Base-by-base conservation (phyloP, 2,797 vertebrate genomes). In the Sebastes matsubarae region DNA sequence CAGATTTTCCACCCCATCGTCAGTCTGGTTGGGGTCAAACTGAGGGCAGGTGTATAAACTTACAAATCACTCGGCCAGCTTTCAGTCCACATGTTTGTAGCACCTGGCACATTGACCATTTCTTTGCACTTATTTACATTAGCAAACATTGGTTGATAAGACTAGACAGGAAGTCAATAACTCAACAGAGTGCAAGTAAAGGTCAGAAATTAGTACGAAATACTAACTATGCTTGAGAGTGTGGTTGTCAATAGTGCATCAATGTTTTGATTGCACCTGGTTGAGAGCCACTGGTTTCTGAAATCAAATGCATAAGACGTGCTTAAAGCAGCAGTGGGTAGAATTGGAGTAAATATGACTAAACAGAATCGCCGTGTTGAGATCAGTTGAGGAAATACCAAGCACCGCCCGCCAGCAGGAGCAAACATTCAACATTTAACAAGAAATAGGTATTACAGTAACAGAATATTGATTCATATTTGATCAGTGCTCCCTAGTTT, bases 91-190 rank as follows among this genome's bases (percentile, higher is more conserved):
- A 24, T 46, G 22, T 66, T 55, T 75, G 63, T 29, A 72, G 34
- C 36, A 75, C 52, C 54, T 57, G 36, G 52, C 38, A 68, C 34
- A 72, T 71, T 67, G 57, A n/a, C 73, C 38, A 57, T 55, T 65
- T 24, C 16, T 60, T 73, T 68, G 57, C 60, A 36, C 57, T 74
- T 50, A 68, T 77, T 83, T 69, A 61, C 46, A 83, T 89, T 70
- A 52, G 52, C 54, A 81, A 63, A 81, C n/a, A 74, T 13, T n/a
- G 27, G 30, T 75, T 72, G 54, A 81, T 79, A 38, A 42, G 72
- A 77, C 12, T 4, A 69, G 88, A 86, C 68, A 72, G 22, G 30
- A 24, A 50, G 61, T 81, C 86, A 55, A 83, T 86, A 82, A 79
- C 32, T 72, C 74, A 61, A 75, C 55, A 29, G 32, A 59, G 67